Base-by-base conservation (phyloP, 2,113 vertebrate genomes). In the Cinclus cinclus region DNA sequence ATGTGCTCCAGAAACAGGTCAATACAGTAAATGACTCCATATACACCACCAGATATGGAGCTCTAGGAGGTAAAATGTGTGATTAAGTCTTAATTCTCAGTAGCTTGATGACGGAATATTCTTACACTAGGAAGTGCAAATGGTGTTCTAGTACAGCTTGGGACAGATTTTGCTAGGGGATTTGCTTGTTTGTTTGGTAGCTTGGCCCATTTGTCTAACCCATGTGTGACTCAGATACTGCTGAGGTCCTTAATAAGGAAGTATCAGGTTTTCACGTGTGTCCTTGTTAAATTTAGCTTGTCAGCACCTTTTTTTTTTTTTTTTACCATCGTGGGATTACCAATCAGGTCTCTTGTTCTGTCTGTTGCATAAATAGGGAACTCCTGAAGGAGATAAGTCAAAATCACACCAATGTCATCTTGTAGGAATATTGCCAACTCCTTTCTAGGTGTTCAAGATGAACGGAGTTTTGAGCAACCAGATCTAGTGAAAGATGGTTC, bases 1-100 rank as follows among this genome's bases (percentile, higher is more conserved):
- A 33, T 82, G 85, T 97, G 95, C 78, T 97, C 97, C 97, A 97
- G 69, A 67, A 97, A 89, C 41, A 97, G 76, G 53, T 95, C 16
- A 76, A 97, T 97, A 19, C 62, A 92, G 63, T 96, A 97, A 80
- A 42, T 89, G 6, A 96, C 37, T 63, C 97, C 97, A 63, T 97
- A 95, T 11, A 92, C 52, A 46, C 87, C 95, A 71, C 24, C 78
- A 67, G 71, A 90, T 81, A 97, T 6, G 21, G 94, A 94, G 42
- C 97, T 98, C 97, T 98, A 92, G 82, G 62, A 96, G 73, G 75
- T 27, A 83, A 76, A 52, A 87, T 42, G 41, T 74, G 23, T n/a
- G 31, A 64, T 88, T 86, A 77, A 74, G 37, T 44, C 31, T 74
- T 84, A 53, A 70, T 70, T 78, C 15, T n/a, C 55, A 71, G n/a